A percentile compares a stretch with the other conserved stretches of the same genome.
Evolutionary conservation across 2,113 vertebrate genomes (phyloP).

Genomic region (Sinocyclocheilus maitianheensis): DNA sequence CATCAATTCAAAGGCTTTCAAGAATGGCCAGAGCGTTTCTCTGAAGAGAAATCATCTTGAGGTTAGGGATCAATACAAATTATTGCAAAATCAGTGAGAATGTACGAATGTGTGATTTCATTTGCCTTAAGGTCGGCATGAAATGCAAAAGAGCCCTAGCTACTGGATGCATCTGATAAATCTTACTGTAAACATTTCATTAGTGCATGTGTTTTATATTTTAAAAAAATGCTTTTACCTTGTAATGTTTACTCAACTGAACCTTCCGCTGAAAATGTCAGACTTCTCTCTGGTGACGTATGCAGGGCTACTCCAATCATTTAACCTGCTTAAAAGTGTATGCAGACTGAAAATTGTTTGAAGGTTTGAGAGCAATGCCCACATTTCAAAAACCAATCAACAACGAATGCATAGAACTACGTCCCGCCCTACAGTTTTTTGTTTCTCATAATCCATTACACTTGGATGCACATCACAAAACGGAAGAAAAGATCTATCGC

Average conservation of each 20-base stretch:
- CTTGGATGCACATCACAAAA: background rate
- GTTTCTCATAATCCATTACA: too few relatives aligned
- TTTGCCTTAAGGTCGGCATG: background rate
- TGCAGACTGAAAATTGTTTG: background rate
- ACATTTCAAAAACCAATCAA: background rate
- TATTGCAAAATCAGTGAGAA: background rate
- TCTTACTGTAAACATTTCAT: background rate
- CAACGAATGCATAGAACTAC: too few relatives aligned
- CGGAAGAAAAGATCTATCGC: background rate
- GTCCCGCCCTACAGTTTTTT: too few relatives aligned
- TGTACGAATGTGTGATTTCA: background rate
- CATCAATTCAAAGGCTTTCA: conserved; percentile 13
- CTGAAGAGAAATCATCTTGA: conserved; percentile 1
- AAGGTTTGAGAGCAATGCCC: background rate
- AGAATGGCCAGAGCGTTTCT: background rate
- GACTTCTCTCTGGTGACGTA: background rate
- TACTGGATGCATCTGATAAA: background rate
- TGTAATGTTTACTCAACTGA: background rate
- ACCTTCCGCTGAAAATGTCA: background rate
- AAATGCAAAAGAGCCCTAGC: background rate
- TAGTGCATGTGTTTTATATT: background rate
- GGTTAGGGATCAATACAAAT: background rate
- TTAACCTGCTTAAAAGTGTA: background rate
- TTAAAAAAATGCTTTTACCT: background rate
- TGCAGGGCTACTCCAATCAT: too few relatives aligned